Evolutionary conservation across 2,113 vertebrate genomes (phyloP).

Genomic region (Vireo altiloquus): DNA sequence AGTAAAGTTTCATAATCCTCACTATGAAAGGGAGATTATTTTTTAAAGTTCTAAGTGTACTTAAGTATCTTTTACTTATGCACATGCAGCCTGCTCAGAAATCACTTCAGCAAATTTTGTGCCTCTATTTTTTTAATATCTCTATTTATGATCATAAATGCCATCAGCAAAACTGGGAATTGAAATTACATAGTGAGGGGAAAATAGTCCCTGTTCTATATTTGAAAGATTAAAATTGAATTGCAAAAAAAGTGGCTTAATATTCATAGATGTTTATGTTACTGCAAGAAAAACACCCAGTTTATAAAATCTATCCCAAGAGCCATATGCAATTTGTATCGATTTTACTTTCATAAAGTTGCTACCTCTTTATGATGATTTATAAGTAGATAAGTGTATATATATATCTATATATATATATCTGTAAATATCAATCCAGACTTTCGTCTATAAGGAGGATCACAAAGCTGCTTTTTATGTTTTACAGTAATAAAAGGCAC

Average conservation of each 20-base stretch:
- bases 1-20: not conserved
- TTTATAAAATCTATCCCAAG: constrained; percentile 23
- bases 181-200: not conserved
- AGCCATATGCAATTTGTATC: constrained; percentile 16
- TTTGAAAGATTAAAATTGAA: not conserved
- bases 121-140: not conserved
- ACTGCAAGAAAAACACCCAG: not conserved
- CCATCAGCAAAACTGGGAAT: not conserved
- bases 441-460: not conserved
- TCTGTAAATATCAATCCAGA: not conserved
- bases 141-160: not conserved
- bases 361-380: constrained; percentile 24
- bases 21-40: not conserved
- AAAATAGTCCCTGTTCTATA: not conserved
- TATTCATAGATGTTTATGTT: constrained; percentile 17
- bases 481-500: not conserved
- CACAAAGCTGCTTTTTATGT: not conserved
- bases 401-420: not conserved
- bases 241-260: constrained; percentile 1
- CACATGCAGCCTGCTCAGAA: not conserved
- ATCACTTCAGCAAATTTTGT: not conserved
- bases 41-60: not conserved
- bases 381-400: not conserved
- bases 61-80: not conserved
- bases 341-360: constrained; percentile 47